Conservation (phyloP, 2,888 invertebrate genomes). For the Rutpela maculata region DNA sequence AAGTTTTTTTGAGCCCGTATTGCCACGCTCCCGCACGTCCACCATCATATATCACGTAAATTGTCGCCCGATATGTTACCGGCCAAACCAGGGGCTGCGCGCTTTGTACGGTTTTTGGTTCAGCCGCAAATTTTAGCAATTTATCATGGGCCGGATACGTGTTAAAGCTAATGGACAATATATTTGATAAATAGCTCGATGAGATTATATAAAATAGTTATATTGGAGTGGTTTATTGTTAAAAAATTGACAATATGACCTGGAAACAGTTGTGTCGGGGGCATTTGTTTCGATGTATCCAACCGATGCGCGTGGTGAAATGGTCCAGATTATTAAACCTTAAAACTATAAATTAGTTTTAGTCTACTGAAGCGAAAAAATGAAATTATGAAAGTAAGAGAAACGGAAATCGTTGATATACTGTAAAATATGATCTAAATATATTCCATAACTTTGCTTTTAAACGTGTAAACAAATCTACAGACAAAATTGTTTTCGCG, state of each 20-base stretch:
- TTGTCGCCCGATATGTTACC: conserved; percentile 4
- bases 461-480: no score
- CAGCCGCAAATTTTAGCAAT: neutral
- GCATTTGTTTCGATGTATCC: neutral
- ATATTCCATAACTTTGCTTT: no score
- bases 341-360: no score
- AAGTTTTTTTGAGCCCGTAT: no score
- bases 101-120: neutral
- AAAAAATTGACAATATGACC: neutral
- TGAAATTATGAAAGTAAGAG: no score
- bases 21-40: neutral
- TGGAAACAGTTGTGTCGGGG: neutral
- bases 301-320: neutral
- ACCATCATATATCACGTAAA: neutral
- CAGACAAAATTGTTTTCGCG: no score
- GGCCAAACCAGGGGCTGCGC: neutral
- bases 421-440: no score
- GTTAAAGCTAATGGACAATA: neutral
- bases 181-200: neutral
- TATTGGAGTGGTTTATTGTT: neutral
- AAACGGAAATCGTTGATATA: no score
- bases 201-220: neutral
- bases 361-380: no score
- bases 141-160: neutral
- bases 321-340: neutral